phyloP scores from a whole-genome alignment of 2,888 invertebrate genomes.

The Amphipoea lucens region DNA sequence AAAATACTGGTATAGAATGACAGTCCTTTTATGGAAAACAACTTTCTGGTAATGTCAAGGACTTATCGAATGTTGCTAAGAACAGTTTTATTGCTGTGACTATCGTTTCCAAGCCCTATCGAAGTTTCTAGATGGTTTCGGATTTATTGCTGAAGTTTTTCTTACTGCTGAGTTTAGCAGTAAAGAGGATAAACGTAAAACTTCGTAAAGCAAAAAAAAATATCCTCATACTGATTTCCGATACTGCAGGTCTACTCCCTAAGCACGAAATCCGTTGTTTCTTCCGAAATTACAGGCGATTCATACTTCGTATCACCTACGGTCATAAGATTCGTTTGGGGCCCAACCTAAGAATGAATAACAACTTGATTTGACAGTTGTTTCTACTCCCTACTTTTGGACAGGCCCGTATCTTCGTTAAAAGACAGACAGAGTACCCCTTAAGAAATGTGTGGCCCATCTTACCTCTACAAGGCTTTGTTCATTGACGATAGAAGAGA shows the following conservation, averaged over 20 bases:
- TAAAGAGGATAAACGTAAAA: not conserved
- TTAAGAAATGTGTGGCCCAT: not conserved
- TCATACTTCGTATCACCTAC: not conserved
- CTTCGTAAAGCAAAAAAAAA: not conserved
- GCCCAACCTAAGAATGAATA: not conserved
- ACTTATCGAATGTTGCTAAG: conserved; percentile 29
- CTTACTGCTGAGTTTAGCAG: not conserved
- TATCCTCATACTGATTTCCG: not conserved
- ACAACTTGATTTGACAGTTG: not conserved
- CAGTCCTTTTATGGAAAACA: conserved; percentile 48
- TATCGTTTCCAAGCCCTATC: conserved; percentile 22
- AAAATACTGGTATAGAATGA: conserved; percentile 23
- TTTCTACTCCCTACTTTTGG: not conserved
- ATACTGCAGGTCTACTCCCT: not conserved
- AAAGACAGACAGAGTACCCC: not conserved
- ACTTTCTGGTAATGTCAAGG: conserved; percentile 61
- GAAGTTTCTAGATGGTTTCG: conserved; percentile 29
- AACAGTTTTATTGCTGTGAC: conserved; percentile 25
- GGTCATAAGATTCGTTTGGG: not conserved
- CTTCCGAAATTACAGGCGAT: not conserved
- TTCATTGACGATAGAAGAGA: not conserved
- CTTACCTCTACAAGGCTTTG: not conserved
- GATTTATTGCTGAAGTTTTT: conserved; percentile 27
- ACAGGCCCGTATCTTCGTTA: not conserved
- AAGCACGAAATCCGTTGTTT: not conserved